Conservation (phyloP, 1,140 invertebrate species). For the Drosophila parvula region DNA sequence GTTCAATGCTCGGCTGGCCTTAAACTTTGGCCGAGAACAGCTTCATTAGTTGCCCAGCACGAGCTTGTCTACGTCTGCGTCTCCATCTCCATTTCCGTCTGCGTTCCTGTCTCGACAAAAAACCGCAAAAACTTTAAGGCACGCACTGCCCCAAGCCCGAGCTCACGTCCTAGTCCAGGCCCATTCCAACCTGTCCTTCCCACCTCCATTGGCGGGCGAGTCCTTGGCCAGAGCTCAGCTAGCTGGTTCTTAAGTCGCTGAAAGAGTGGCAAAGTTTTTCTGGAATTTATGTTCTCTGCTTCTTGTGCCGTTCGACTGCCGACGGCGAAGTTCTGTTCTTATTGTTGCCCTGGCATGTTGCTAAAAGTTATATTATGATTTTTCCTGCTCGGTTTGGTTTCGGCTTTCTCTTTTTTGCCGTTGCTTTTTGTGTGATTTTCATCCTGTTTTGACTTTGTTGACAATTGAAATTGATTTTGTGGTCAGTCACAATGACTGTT, state of each 20-base stretch:
- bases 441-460: conserved; percentile 77
- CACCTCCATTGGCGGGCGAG: conserved; percentile 3
- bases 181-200: conserved; percentile 37
- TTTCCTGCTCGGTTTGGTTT: conserved; percentile 52
- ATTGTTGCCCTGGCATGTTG: conserved; percentile 66
- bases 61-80: conserved; percentile 40
- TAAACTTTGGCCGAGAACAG: conserved; percentile 47
- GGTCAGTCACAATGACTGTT: conserved; percentile 72
- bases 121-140: conserved; percentile 71
- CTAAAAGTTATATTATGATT: conserved; percentile 80
- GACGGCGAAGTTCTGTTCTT: conserved; percentile 51
- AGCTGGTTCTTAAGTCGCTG: conserved; percentile 61
- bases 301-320: conserved; percentile 35
- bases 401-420: conserved; percentile 30
- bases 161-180: conserved; percentile 12
- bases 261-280: conserved; percentile 68
- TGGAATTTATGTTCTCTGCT: conserved; percentile 44
- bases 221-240: conserved; percentile 47
- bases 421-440: conserved; percentile 46
- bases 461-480: conserved; percentile 82
- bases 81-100: conserved; percentile 38
- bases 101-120: conserved; percentile 40
- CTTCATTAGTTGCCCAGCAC: conserved; percentile 76
- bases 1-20: conserved; percentile 13
- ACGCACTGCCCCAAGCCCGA: conserved; percentile 58